Evolutionary conservation across 2,888 invertebrate genomes (phyloP).

Genomic region (Chymomyza procnemis): DNA sequence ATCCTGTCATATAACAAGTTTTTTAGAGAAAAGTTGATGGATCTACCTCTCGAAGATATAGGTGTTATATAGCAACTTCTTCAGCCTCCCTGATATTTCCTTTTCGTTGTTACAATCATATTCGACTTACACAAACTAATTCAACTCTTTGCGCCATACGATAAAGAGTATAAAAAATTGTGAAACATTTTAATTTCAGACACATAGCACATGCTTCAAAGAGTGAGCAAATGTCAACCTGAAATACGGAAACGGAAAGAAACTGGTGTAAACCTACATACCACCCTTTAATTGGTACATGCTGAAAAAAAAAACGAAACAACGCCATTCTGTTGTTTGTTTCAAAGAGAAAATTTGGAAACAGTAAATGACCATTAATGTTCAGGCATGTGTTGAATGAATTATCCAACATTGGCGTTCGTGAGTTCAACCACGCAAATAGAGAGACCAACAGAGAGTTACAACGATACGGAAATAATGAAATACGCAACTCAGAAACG

Average conservation of each 20-base stretch:
- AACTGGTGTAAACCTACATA: neutral
- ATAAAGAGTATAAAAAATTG: slow-evolving; percentile 21
- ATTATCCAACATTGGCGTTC: slow-evolving; percentile 44
- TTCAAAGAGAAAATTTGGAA: slow-evolving; percentile 1
- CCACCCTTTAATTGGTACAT: slow-evolving; percentile 50
- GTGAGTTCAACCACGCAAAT: neutral
- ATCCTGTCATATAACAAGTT: no score
- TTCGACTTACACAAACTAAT: no score
- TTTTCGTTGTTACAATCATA: no score
- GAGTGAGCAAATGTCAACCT: neutral
- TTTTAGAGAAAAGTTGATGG: no score
- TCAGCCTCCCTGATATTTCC: no score
- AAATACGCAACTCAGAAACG: neutral
- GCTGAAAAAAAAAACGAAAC: slow-evolving; percentile 31
- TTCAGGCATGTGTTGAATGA: slow-evolving; percentile 51
- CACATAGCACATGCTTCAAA: neutral
- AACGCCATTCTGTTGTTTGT: neutral
- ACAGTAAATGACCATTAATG: slow-evolving; percentile 39
- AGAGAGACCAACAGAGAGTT: no score
- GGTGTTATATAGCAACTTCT: no score
- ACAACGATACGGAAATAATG: neutral
- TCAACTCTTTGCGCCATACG: no score
- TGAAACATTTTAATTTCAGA: neutral
- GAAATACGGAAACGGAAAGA: neutral
- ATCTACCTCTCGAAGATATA: no score